These are phyloP conservation scores for Hylia prasina DNA, from an alignment of 2,113 vertebrate species.

Conservation along the genomic window DNA sequence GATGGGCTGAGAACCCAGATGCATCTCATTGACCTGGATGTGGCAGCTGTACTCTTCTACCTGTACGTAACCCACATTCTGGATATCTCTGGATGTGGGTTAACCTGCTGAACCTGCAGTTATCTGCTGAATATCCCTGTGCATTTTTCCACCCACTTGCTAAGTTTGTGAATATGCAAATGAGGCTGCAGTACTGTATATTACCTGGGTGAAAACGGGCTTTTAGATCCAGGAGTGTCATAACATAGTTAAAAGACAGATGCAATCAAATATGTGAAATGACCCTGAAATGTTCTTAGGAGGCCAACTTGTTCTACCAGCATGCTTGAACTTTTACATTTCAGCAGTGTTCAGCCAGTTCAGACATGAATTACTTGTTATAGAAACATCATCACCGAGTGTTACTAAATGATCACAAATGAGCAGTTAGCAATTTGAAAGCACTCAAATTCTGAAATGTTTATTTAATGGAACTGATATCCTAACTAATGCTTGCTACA, in stretches of 20 bases:
- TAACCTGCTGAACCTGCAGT: neutral
- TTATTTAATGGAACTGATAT: conserved; percentile 14
- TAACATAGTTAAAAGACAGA: neutral
- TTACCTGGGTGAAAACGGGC: neutral
- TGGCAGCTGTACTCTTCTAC: conserved; percentile 12
- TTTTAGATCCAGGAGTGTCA: neutral
- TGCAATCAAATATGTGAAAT: neutral
- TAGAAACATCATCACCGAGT: neutral
- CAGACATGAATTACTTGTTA: neutral
- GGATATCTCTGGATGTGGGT: neutral
- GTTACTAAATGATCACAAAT: neutral
- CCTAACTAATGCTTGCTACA: neutral
- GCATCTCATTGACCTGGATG: conserved; percentile 66
- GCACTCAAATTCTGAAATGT: neutral
- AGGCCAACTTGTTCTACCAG: neutral
- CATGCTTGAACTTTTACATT: neutral
- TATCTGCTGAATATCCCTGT: neutral
- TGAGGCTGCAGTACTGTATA: neutral
- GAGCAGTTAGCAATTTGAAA: neutral
- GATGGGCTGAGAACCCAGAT: conserved; percentile 46
- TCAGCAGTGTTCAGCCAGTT: neutral
- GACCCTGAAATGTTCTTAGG: neutral
- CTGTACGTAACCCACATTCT: conserved; percentile 32
- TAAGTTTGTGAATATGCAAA: neutral
- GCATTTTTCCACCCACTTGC: neutral